Conservation (phyloP, 2,888 invertebrate species). For the Meiosimyza decipiens region DNA sequence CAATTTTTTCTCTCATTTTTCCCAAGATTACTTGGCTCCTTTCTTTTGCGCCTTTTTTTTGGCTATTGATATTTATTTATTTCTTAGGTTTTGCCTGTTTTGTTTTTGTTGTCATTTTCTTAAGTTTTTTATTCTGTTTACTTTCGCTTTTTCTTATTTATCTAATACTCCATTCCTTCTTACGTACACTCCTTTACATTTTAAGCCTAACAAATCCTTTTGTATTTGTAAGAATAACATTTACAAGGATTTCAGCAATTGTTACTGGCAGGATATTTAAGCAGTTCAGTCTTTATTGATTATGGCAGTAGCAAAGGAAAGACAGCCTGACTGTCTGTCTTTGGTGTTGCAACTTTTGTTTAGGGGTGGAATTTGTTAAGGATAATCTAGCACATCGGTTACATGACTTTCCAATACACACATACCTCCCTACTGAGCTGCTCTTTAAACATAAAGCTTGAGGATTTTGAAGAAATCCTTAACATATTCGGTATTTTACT, state of each 20-base stretch:
- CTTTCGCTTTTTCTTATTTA: conserved; percentile 1
- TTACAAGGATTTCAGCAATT: conserved; percentile 10
- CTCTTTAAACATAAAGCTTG: no score
- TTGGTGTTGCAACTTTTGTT: no score
- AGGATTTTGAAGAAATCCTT: no score
- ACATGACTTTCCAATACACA: no score
- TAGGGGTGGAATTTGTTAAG: no score
- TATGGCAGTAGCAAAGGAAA: conserved; percentile 8
- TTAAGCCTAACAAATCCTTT: conserved; percentile 8
- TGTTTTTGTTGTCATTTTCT: not conserved
- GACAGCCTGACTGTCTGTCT: not conserved
- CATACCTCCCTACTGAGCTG: no score
- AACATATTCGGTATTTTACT: no score
- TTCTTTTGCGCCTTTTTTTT: not conserved
- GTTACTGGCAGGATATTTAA: conserved; percentile 24
- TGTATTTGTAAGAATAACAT: conserved; percentile 8
- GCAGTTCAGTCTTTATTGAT: conserved; percentile 21
- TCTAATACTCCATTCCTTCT: not conserved
- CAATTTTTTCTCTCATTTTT: no score
- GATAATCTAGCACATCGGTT: no score
- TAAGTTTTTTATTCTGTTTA: not conserved
- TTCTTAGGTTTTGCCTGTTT: not conserved
- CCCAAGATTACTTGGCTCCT: not conserved
- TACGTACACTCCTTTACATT: not conserved
- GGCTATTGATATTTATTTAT: not conserved